Evolutionary conservation across 2,113 vertebrate species (phyloP).

Genomic region (Barbus barbus): DNA sequence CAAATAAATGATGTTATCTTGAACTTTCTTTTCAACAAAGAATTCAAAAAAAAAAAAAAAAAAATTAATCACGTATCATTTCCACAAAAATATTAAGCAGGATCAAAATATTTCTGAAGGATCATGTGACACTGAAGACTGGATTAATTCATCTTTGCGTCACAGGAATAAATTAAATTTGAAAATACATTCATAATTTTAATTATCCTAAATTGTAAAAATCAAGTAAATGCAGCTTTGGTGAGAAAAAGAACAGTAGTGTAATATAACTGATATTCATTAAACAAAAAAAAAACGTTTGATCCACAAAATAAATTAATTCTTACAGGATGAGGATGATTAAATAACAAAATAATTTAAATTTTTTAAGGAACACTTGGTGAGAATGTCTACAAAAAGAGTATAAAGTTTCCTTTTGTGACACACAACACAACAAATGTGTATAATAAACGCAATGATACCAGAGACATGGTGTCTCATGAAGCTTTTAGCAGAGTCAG

Average conservation of each 20-base stretch:
- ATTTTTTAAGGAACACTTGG: background rate
- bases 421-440: slow-evolving; percentile 15
- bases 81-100: no score
- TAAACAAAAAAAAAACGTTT: no score
- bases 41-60: no score
- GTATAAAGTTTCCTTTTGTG: background rate
- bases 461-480: slow-evolving; percentile 19
- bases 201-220: background rate
- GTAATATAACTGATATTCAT: no score
- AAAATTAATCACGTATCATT: no score
- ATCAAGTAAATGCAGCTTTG: no score
- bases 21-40: no score
- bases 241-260: no score
- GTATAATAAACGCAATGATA: slow-evolving; percentile 23
- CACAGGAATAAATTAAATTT: no score
- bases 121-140: no score
- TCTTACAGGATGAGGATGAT: background rate
- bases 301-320: background rate
- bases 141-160: no score
- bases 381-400: background rate
- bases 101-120: no score
- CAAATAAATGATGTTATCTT: background rate
- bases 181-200: background rate
- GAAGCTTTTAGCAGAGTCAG: slow-evolving; percentile 37
- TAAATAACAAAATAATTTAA: background rate